A percentile compares a stretch with the other conserved stretches of the same genome.
These are phyloP conservation scores for Denticeps clupeoides DNA, from an alignment of 2,797 vertebrate genomes.

Conservation along the genomic window DNA sequence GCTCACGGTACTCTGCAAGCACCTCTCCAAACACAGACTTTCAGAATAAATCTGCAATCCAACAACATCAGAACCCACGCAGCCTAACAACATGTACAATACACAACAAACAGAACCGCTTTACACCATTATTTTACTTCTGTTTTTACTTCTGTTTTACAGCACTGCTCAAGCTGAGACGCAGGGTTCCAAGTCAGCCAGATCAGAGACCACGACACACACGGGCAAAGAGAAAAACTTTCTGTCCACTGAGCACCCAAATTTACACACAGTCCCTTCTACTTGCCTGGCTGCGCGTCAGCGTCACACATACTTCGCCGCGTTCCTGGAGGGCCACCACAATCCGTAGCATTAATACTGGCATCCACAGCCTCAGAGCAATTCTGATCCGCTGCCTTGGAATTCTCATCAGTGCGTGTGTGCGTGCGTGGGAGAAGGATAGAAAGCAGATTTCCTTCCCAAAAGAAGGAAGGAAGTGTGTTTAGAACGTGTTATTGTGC, in stretches of 20 bases:
- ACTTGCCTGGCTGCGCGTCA: conserved; percentile 62
- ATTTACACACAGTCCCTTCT: conserved; percentile 25
- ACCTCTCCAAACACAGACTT: not conserved
- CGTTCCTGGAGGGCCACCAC: conserved; percentile 72
- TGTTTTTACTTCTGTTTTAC: too few species aligned
- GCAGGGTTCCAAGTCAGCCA: too few species aligned
- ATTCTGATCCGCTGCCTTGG: conserved; percentile 87
- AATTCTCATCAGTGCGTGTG: conserved; percentile 62
- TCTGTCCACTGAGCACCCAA: too few species aligned
- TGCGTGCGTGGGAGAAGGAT: not conserved
- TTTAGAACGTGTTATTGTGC: not conserved
- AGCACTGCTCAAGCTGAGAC: too few species aligned
- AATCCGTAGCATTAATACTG: conserved; percentile 88
- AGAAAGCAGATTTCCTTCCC: not conserved
- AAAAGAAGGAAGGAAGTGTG: not conserved
- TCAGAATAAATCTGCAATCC: too few species aligned
- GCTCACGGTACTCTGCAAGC: not conserved
- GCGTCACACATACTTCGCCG: conserved; percentile 45
- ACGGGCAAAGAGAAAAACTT: conserved; percentile 10
- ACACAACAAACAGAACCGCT: too few species aligned
- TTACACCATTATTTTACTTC: too few species aligned
- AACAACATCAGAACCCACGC: too few species aligned
- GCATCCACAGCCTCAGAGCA: conserved; percentile 86
- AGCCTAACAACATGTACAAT: not conserved
- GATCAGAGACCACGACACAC: not conserved